A percentile compares a stretch with the other conserved stretches of the same genome.
These are phyloP conservation scores for Sarcophilus harrisii DNA, from an alignment of 2,797 vertebrate genomes.

Conservation along the genomic window DNA sequence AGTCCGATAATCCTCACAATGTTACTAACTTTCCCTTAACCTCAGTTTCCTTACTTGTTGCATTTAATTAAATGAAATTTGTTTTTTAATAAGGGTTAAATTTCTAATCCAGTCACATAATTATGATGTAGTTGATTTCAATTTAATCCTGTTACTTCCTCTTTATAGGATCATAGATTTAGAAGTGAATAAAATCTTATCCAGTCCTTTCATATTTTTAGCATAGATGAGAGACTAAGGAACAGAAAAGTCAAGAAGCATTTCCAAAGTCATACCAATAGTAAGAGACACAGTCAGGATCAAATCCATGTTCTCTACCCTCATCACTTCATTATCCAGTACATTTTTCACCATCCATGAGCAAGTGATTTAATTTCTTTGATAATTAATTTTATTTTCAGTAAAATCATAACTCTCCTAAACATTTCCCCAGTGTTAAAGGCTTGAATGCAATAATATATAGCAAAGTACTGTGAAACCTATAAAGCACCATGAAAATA, in stretches of 20 bases:
- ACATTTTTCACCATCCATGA: not conserved
- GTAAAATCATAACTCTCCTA: not conserved
- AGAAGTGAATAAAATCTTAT: not conserved
- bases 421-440: not conserved
- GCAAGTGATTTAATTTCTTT: not conserved
- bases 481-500: not conserved
- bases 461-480: too few species aligned
- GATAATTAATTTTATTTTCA: not conserved
- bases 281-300: not conserved
- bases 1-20: not conserved
- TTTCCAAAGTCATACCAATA: not conserved
- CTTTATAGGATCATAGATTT: not conserved
- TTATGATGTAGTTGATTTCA: not conserved
- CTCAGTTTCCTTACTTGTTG: not conserved
- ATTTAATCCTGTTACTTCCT: not conserved
- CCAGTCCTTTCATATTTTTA: not conserved
- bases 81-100: not conserved
- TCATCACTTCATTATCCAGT: not conserved
- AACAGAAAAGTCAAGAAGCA: not conserved
- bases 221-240: not conserved
- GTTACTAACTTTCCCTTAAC: not conserved
- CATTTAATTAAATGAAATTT: not conserved
- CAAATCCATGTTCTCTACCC: not conserved
- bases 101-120: not conserved
- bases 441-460: not conserved